Evolutionary conservation across 2,888 invertebrate genomes (phyloP), one percentile per base, ranked within the genome.

Genomic region (Cecidostiba fungosa): DNA sequence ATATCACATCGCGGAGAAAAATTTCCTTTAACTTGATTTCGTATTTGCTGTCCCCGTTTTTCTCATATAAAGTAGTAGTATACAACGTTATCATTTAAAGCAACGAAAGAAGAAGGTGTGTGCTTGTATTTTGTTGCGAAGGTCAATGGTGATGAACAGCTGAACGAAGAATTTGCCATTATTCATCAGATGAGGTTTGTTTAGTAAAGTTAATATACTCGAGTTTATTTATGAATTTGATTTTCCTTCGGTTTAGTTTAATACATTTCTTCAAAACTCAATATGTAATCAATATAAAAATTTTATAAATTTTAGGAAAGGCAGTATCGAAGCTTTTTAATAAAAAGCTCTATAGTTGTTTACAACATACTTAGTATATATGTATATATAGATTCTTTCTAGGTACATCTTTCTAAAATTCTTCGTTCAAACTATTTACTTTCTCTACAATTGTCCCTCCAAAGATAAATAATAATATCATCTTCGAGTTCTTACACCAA

Each of bases 241-340:
- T 81, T 79, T 82, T 29, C 4, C 59, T 78, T 39, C 23, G 29
- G 39, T 62, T 50, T 29, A 1, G 50, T 81, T 84, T 47, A n/a
- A 82, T 59, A 72, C 80, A 50, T 82, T 72, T 16, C 72, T 69
- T 73, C 76, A 77, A 84, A 86, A 82, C 62, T 54, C 39, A 85
- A 70, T 79, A 10, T 50, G 77, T 77, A 77, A 81, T 77, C 39
- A 84, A 81, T 87, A 85, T 77, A 87, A 85, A 85, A 82, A 5
- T 82, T 83, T 87, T 87, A 82, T 36, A 85, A 84, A 85, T 84
- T 84, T 85, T 74, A 85, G 81, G 73, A 79, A 82, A 87, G 87
- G 87, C 87, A 87, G 87, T 85, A 85, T 83, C 36, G 14, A 87
- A 82, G 87, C 85, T 87, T 83, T 87, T 80, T 80, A 69, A 73